Evolutionary conservation across 1,140 invertebrate species (phyloP).

Genomic region (Zaprionus africanus): DNA sequence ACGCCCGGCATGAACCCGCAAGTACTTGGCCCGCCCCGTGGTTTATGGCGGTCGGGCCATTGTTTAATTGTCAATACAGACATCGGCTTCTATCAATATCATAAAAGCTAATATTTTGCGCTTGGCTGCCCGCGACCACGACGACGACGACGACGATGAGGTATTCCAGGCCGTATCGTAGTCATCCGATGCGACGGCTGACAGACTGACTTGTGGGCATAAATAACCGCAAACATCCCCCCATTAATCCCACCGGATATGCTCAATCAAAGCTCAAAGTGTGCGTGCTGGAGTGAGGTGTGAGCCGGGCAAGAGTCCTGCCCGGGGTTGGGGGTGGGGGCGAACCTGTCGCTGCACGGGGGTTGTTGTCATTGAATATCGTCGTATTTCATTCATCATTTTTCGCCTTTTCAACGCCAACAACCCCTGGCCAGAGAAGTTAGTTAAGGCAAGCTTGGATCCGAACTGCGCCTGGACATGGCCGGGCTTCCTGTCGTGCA

Average conservation of each 20-base stretch:
- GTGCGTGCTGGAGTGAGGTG: constrained; percentile 53
- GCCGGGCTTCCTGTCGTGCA: constrained; percentile 40
- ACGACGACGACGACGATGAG: constrained; percentile 1
- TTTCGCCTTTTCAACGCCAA: constrained; percentile 75
- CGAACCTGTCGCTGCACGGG: constrained; percentile 59
- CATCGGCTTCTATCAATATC: constrained; percentile 83
- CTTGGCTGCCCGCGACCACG: constrained; percentile 67
- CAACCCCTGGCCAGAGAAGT: constrained; percentile 60
- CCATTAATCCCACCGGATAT: constrained; percentile 84
- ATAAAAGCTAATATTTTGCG: constrained; percentile 84
- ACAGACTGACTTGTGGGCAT: constrained; percentile 54
- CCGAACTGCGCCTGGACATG: constrained; percentile 43
- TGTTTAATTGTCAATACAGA: constrained; percentile 84
- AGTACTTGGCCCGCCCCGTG: constrained; percentile 40
- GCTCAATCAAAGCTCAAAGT: constrained; percentile 83
- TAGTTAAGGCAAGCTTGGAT: constrained; percentile 36
- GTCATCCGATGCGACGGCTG: constrained; percentile 31
- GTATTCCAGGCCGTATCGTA: neutral
- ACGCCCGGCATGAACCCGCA: constrained; percentile 53
- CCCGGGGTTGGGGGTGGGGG: constrained; percentile 18
- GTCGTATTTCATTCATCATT: constrained; percentile 84
- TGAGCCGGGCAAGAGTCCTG: constrained; percentile 12
- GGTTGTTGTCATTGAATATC: constrained; percentile 74
- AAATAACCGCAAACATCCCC: constrained; percentile 65
- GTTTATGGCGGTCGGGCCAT: constrained; percentile 46